Conservation (phyloP, 2,797 vertebrate genomes). For the Morelia viridis region DNA sequence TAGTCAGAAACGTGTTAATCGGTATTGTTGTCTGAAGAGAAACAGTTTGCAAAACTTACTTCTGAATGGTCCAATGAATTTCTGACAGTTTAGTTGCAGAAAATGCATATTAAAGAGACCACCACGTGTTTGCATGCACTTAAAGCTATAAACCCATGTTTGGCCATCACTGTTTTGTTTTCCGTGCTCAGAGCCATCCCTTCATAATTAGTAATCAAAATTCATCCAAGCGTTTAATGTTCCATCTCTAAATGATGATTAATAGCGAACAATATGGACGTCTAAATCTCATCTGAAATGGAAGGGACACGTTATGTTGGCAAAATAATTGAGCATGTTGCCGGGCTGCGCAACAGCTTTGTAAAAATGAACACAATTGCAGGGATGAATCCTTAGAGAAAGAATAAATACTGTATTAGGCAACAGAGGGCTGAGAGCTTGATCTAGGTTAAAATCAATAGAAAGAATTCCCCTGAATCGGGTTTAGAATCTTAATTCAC, state of each 20-base stretch:
- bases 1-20: conserved; percentile 62
- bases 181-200: not conserved
- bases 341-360: not conserved
- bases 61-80: conserved; percentile 66
- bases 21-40: conserved; percentile 49
- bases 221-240: conserved; percentile 45
- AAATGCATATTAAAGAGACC: conserved; percentile 42
- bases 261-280: not conserved
- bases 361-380: conserved; percentile 24
- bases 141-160: not conserved
- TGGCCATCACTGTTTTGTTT: not conserved
- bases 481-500: not conserved
- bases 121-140: not conserved
- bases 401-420: not conserved
- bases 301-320: conserved; percentile 34
- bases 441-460: not conserved
- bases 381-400: conserved; percentile 5
- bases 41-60: conserved; percentile 57
- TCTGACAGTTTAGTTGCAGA: conserved; percentile 56
- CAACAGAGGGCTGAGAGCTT: rapidly evolving
- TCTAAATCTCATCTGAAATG: conserved; percentile 41
- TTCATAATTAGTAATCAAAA: conserved; percentile 45
- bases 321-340: conserved; percentile 22
- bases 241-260: conserved; percentile 28
- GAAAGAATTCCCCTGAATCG: not conserved